Evolutionary conservation across 2,888 invertebrate genomes (phyloP), one percentile per base, ranked within the genome.

Genomic region (Sympetrum striolatum): DNA sequence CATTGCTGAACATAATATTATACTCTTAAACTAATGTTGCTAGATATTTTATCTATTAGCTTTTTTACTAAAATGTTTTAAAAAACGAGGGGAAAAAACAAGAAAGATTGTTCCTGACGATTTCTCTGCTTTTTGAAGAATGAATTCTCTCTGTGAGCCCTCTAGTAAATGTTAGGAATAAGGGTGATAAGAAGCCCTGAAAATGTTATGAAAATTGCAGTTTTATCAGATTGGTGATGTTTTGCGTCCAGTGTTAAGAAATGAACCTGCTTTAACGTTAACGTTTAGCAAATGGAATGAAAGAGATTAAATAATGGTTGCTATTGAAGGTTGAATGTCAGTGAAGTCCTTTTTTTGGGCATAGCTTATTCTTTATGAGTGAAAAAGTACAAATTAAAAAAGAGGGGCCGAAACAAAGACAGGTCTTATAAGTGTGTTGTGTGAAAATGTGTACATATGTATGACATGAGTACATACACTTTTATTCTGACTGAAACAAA

Each of bases 301-400:
- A n/a, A 86, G 86, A 86, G 18, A 37, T 73, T 86, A 18, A 60
- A 60, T 60, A n/a, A 60, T 86, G 86, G 37, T 86, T 86, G 86
- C 86, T 86, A 60, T 64, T 60, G 58, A 37, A 37, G 60, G 58
- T 86, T 60, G 37, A 60, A 60, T 64, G 86, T 37, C 86, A 60
- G 60, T 58, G 86, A 60, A 37, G 58, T 60, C 86, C 58, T 86
- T 60, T 53, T 53, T 53, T 86, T 86, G 86, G 86, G 60, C 37
- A 86, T 86, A 86, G 86, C 86, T 86, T 86, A 86, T 86, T 60
- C 86, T 86, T 86, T 86, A 86, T 86, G 86, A 86, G 86, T 86
- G 86, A 86, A 86, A 86, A 86, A 86, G 86, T 86, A 86, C 86
- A 86, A 86, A 86, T 86, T 53, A 37, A 86, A 86, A 86, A 58